phyloP scores from a whole-genome alignment of 1,140 invertebrate species.

The Doryteuthis pealeii region DNA sequence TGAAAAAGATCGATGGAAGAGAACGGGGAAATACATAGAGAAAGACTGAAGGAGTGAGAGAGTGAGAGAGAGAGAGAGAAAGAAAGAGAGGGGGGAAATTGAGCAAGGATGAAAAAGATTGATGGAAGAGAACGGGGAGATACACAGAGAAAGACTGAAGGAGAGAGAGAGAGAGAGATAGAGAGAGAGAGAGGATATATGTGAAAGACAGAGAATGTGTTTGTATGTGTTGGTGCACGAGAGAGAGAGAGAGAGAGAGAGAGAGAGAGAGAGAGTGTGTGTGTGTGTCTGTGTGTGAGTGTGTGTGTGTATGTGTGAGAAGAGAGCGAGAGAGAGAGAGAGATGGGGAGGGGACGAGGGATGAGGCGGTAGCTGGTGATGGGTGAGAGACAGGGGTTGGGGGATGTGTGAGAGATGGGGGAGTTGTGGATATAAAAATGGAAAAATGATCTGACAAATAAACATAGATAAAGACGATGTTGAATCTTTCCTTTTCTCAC shows the following conservation, averaged over 20 bases:
- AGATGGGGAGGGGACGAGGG: not conserved
- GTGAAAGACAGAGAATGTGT: not conserved
- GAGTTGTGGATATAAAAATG: too few relatives aligned
- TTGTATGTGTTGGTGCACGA: not conserved
- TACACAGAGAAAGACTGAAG: not conserved
- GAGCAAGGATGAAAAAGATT: too few relatives aligned
- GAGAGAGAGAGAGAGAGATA: not conserved
- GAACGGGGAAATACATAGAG: not conserved
- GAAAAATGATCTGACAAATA: too few relatives aligned
- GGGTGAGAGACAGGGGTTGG: too few relatives aligned
- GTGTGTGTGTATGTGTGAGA: too few relatives aligned
- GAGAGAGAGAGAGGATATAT: not conserved
- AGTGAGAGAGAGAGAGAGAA: not conserved
- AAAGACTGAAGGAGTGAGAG: not conserved
- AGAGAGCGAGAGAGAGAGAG: not conserved
- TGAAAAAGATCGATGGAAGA: not conserved
- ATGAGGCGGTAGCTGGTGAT: not conserved
- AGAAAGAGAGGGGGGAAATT: too few relatives aligned
- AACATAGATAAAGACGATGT: too few relatives aligned
- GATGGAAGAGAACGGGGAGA: not conserved
- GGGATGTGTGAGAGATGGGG: too few relatives aligned
- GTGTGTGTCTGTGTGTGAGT: too few relatives aligned
- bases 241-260: not conserved
- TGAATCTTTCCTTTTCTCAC: too few relatives aligned
- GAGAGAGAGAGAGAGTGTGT: not conserved